Conservation (phyloP, 2,888 invertebrate species). For the Ornithoptera priamus region DNA sequence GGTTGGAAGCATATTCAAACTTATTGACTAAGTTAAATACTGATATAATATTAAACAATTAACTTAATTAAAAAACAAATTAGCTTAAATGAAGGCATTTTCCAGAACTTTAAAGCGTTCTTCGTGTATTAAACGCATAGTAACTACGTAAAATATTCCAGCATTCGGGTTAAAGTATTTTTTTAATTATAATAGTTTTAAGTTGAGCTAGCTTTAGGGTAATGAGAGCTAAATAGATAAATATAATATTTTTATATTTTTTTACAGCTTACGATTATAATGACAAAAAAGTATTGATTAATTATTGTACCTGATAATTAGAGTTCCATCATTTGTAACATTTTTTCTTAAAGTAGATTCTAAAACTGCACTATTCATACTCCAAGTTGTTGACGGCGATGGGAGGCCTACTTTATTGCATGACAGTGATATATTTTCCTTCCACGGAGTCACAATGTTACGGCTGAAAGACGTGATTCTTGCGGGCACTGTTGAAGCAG, state of each 20-base stretch:
- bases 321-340: conserved; percentile 84
- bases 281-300: background rate
- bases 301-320: conserved; percentile 84
- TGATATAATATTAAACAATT: background rate
- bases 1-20: conserved; percentile 33
- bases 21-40: background rate
- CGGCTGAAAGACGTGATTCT: conserved; percentile 93
- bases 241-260: background rate
- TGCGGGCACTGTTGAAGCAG: conserved; percentile 85
- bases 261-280: background rate
- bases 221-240: background rate
- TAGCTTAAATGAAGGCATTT: no score
- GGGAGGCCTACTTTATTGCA: conserved; percentile 93
- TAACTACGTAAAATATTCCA: background rate
- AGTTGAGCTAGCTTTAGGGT: background rate
- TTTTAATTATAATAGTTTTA: background rate
- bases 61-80: no score
- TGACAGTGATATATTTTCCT: conserved; percentile 89
- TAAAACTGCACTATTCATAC: conserved; percentile 86
- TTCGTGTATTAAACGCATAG: background rate
- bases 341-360: conserved; percentile 85
- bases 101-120: no score
- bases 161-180: background rate
- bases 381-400: conserved; percentile 88
- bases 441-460: conserved; percentile 90